Conservation (phyloP, 2,113 vertebrate species). For the Caracal caracal region DNA sequence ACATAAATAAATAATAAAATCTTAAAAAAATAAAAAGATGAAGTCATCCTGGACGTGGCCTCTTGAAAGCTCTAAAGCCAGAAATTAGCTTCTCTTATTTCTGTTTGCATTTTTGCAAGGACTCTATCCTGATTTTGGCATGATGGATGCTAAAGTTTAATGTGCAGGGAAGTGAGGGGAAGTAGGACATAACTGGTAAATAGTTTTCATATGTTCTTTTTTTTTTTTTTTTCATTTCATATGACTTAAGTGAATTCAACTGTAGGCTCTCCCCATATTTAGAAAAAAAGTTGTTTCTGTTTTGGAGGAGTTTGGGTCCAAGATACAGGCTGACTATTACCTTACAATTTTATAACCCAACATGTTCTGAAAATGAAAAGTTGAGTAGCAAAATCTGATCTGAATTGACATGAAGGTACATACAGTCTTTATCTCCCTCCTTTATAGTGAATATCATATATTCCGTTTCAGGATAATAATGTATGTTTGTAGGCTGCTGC, state of each 20-base stretch:
- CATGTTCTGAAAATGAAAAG: background rate
- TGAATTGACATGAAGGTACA: background rate
- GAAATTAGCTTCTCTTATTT: slow-evolving; percentile 44
- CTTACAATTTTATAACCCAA: background rate
- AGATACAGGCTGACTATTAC: background rate
- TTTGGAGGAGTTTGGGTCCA: background rate
- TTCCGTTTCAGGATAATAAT: background rate
- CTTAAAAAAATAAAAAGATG: too few relatives aligned
- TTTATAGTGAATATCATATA: background rate
- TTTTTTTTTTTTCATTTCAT: slow-evolving; percentile 35
- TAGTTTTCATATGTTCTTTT: background rate
- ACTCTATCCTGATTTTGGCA: background rate
- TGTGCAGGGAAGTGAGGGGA: background rate
- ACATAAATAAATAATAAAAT: background rate
- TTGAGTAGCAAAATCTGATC: slow-evolving; percentile 23
- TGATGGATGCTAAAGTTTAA: background rate
- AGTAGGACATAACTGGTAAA: background rate
- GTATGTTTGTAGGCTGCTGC: background rate
- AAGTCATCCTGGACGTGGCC: background rate
- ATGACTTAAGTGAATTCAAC: background rate
- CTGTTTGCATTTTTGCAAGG: slow-evolving; percentile 2
- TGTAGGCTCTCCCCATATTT: slow-evolving; percentile 23
- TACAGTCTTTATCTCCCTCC: background rate
- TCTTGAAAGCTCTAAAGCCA: background rate
- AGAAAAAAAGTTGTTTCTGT: background rate